Base-by-base conservation (phyloP, 1,140 invertebrate species). In the Lordiphosa stackelbergi region DNA sequence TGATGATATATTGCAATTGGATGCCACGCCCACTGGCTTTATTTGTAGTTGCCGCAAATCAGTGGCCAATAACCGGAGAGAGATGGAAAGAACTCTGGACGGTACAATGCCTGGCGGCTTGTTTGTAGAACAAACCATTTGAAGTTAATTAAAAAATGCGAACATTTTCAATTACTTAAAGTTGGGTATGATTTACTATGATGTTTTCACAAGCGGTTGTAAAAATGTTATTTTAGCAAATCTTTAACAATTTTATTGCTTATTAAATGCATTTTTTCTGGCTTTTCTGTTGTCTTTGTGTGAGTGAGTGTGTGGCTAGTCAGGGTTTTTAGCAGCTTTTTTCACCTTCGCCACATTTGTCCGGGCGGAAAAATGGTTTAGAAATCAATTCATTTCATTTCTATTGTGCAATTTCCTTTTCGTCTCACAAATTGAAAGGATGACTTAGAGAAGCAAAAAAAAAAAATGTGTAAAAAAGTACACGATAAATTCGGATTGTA, bases 311-410 rank as follows among this genome's bases (percentile, higher is more conserved):
- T 34, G 43, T 12, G 3, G 24, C n/a, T 35, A 7, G 10, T n/a
- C 28, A 12, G 47, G 34, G 34, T 37, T 37, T 49, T 22, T 24
- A 41, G 7, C n/a, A 36, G 43, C 22, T 65, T 49, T 65, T 49
- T 62, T 43, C 49, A 65, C 51, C 41, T 52, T 35, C 11, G 24
- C 37, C 12, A 16, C 6, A 6, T 42, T 42, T 45, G 36, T 53
- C 13, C 42, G n/a, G n/a, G 49, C 36, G 12, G 35, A 37, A 64
- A 79, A 63, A 49, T 62, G 68, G 55, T 75, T 81, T 81, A 81
- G 77, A 64, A 81, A 81, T 83, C 75, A 81, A 81, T 81, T 81
- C 75, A 79, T 79, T 79, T 81, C 58, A 55, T 61, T 75, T 66
- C 72, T 54, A 77, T 81, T 81, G 77, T 81, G 61, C 65, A 81